Conservation (phyloP, 2,888 invertebrate species). For the Aplocera efformata region DNA sequence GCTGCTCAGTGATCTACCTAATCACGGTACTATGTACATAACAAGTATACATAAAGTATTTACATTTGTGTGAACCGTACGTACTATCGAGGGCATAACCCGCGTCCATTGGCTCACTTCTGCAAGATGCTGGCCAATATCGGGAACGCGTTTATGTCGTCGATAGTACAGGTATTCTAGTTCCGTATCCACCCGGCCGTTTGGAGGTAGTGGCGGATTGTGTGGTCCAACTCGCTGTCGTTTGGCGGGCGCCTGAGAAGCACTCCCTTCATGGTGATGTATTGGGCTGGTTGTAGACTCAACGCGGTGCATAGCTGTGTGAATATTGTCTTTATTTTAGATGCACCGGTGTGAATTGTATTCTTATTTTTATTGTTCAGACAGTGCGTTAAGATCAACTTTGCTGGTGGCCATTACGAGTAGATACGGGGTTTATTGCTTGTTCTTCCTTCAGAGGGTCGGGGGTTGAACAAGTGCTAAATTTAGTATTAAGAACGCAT, state of each 20-base stretch:
- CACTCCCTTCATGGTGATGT: slow-evolving; percentile 93
- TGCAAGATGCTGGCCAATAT: slow-evolving; percentile 19
- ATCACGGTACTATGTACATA: not conserved
- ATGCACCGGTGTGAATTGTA: not conserved
- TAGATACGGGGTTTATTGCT: too few relatives aligned
- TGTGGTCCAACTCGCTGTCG: slow-evolving; percentile 56
- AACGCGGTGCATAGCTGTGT: slow-evolving; percentile 86
- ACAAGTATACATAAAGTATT: not conserved
- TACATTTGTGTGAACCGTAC: not conserved
- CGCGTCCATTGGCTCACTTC: slow-evolving; percentile 9
- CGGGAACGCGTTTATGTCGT: slow-evolving; percentile 18
- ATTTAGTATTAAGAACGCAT: too few relatives aligned
- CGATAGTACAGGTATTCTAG: slow-evolving; percentile 35
- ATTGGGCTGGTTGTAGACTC: slow-evolving; percentile 92
- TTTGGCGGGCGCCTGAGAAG: slow-evolving; percentile 83
- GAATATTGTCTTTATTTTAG: slow-evolving; percentile 1
- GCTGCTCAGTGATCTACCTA: not conserved
- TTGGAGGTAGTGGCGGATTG: slow-evolving; percentile 62
- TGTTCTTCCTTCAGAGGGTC: too few relatives aligned
- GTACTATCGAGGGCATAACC: slow-evolving; percentile 19
- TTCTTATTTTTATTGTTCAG: too few relatives aligned
- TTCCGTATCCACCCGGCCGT: slow-evolving; percentile 68
- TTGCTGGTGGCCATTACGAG: too few relatives aligned
- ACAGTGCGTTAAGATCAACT: too few relatives aligned
- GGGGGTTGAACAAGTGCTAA: too few relatives aligned